These are phyloP conservation scores for Oceanites oceanicus DNA, from an alignment of 2,113 vertebrate genomes.

Conservation along the genomic window DNA sequence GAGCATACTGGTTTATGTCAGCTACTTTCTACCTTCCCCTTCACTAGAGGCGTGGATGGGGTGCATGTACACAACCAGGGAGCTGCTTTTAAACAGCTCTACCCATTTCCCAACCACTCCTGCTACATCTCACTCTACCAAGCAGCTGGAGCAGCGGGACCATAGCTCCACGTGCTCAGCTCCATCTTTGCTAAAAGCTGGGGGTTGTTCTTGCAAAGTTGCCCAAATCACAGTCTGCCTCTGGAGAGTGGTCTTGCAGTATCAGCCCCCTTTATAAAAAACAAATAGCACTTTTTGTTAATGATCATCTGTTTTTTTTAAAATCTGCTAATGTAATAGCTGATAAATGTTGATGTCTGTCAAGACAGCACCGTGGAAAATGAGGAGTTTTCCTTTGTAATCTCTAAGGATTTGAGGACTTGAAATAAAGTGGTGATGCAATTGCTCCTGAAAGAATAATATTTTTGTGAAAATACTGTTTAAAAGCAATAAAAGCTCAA, in stretches of 20 bases:
- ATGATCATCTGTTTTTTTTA: not conserved
- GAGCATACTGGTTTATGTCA: not conserved
- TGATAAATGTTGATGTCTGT: not conserved
- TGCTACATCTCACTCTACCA: not conserved
- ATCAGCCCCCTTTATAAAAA: not conserved
- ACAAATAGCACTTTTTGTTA: not conserved
- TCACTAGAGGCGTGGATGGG: not conserved
- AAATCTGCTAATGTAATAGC: not conserved
- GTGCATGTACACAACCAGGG: too few relatives aligned
- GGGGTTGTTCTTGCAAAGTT: not conserved
- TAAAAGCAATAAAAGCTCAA: not conserved
- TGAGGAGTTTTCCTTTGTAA: not conserved
- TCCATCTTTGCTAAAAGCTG: not conserved
- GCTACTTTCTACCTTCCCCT: not conserved
- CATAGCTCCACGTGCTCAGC: not conserved
- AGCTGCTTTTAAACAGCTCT: not conserved
- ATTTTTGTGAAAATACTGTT: not conserved
- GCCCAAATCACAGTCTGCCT: not conserved
- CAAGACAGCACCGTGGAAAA: not conserved
- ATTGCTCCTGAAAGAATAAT: not conserved
- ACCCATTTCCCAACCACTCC: not conserved
- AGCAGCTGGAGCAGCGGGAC: fast-evolving
- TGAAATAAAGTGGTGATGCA: not conserved
- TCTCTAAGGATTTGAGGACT: not conserved
- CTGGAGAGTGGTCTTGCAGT: not conserved